Evolutionary conservation across 1,140 invertebrate species (phyloP).

Genomic region (Camponotus pennsylvanicus): DNA sequence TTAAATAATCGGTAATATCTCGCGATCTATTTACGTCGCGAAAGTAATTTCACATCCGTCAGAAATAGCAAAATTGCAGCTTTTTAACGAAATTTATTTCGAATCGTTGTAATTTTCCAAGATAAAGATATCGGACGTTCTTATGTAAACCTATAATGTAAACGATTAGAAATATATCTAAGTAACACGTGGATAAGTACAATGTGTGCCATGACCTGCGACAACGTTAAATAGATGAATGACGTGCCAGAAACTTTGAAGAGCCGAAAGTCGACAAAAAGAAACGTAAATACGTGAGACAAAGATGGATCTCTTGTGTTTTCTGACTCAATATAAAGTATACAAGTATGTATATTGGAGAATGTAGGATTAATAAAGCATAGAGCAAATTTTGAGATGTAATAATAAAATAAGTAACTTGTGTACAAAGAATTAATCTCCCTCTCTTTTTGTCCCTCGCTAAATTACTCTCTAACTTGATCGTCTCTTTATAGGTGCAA

Average conservation of each 20-base stretch:
- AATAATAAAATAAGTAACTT: constrained; percentile 1
- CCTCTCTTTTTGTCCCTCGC: not conserved
- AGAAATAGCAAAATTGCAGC: not conserved
- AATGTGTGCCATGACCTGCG: not conserved
- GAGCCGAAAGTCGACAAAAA: constrained; percentile 12
- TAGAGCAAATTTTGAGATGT: not conserved
- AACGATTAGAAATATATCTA: not conserved
- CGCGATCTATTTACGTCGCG: not conserved
- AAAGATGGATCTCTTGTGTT: constrained; percentile 36
- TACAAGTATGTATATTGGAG: not conserved
- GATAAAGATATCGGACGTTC: not conserved
- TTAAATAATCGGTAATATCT: not conserved
- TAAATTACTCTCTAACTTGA: not conserved
- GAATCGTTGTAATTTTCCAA: not conserved
- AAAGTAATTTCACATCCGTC: not conserved
- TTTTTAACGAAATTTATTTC: not conserved
- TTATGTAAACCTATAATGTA: not conserved
- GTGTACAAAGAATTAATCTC: not conserved
- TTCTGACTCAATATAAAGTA: not conserved
- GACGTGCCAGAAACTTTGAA: constrained; percentile 26
- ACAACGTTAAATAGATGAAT: constrained; percentile 55
- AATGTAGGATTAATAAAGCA: not conserved
- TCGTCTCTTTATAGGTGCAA: not conserved
- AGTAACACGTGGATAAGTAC: constrained; percentile 15
- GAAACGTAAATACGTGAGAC: constrained; percentile 21